These are phyloP conservation scores for Echiichthys vipera DNA, from an alignment of 2,797 vertebrate species.

Conservation along the genomic window DNA sequence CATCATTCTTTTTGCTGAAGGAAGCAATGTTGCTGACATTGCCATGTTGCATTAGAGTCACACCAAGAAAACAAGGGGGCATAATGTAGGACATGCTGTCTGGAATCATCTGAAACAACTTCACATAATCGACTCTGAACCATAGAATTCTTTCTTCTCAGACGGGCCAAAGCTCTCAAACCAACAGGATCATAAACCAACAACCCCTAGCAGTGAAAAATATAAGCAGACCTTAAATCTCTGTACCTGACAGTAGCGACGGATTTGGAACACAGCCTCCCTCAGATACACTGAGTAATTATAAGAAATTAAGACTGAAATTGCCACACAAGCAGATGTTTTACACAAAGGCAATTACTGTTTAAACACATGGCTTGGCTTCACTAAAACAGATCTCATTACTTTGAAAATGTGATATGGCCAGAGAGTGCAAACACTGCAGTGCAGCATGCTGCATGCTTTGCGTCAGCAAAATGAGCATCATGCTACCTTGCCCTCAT, in stretches of 20 bases:
- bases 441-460: conserved; percentile 42
- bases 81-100: conserved; percentile 84
- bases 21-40: conserved; percentile 81
- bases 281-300: conserved; percentile 19
- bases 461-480: conserved; percentile 44
- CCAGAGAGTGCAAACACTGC: conserved; percentile 41
- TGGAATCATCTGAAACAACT: conserved; percentile 78
- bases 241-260: neutral
- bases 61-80: conserved; percentile 79
- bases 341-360: conserved; percentile 15
- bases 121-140: conserved; percentile 79
- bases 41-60: conserved; percentile 85
- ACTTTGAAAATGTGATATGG: conserved; percentile 6
- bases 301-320: conserved; percentile 24
- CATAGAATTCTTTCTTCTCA: conserved; percentile 66
- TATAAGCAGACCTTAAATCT: conserved; percentile 15
- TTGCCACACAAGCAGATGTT: conserved; percentile 7
- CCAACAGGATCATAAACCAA: conserved; percentile 45
- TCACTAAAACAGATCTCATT: conserved; percentile 28
- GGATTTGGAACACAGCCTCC: conserved; percentile 9
- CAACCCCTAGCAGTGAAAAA: conserved; percentile 23
- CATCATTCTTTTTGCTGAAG: conserved; percentile 86
- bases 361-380: neutral
- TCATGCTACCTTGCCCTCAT: conserved; percentile 21
- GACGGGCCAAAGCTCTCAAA: conserved; percentile 60